Conservation (phyloP, 2,113 vertebrate species). For the Erythrolamprus reginae region DNA sequence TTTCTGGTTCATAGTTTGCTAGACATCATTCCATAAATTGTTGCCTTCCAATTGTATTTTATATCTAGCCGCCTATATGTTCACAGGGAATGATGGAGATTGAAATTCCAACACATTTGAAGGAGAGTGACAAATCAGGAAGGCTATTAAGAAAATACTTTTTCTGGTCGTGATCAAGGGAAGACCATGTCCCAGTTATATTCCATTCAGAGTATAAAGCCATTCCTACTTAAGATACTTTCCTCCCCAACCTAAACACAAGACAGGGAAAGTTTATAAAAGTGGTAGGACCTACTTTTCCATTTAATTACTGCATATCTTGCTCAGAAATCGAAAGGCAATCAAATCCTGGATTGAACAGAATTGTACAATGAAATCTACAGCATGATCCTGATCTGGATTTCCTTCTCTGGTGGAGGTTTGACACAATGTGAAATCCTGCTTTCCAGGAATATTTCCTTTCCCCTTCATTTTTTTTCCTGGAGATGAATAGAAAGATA, state of each 20-base stretch:
- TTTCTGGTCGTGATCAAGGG: neutral
- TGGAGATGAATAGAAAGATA: neutral
- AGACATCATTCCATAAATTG: neutral
- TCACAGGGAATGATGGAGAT: neutral
- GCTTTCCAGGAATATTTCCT: neutral
- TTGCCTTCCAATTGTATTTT: neutral
- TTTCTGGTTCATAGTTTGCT: neutral
- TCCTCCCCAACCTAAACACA: neutral
- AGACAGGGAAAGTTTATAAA: neutral
- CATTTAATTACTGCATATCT: neutral
- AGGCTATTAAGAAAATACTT: neutral
- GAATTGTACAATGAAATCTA: neutral
- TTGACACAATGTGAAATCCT: neutral
- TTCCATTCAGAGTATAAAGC: neutral
- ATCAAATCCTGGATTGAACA: neutral
- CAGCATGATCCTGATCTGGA: no score
- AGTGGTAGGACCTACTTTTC: neutral
- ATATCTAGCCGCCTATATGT: neutral
- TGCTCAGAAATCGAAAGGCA: neutral
- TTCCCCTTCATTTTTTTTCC: neutral
- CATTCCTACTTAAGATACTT: neutral
- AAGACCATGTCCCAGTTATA: neutral
- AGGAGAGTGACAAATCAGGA: neutral
- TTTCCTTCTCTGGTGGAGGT: neutral
- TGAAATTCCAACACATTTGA: neutral